Evolutionary conservation across 2,113 vertebrate genomes (phyloP).

Genomic region (Nyctibius bracteatus): DNA sequence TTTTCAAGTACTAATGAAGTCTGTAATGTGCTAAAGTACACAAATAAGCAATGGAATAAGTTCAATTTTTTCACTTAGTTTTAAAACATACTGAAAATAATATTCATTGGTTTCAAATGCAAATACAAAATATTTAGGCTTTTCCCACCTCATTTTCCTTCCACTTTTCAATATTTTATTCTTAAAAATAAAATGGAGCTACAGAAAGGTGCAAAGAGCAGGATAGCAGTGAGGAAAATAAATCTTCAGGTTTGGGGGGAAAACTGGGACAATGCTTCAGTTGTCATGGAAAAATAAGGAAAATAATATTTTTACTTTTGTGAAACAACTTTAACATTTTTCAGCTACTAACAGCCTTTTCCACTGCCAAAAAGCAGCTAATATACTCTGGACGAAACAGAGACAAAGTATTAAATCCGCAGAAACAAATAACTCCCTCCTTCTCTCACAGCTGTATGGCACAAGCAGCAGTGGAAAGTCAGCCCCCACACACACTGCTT

Average conservation of each 20-base stretch:
- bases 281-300: background rate
- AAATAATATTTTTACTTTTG: background rate
- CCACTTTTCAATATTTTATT: background rate
- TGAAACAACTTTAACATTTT: background rate
- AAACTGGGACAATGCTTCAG: background rate
- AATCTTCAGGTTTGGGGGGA: background rate
- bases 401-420: background rate
- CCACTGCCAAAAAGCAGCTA: background rate
- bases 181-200: background rate
- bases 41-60: background rate
- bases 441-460: background rate
- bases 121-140: background rate
- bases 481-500: fast-evolving
- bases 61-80: background rate
- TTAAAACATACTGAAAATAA: background rate
- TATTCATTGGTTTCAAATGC: background rate
- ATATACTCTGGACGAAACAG: background rate
- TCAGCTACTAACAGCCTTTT: background rate
- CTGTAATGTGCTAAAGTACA: background rate
- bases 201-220: background rate
- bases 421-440: background rate
- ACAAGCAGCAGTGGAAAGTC: background rate
- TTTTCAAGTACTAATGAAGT: background rate
- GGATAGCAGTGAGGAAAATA: background rate
- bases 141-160: background rate